A percentile compares a stretch with the other conserved stretches of the same genome.
These are phyloP conservation scores for Pituophis catenifer DNA, from an alignment of 2,113 vertebrate species.

Conservation along the genomic window DNA sequence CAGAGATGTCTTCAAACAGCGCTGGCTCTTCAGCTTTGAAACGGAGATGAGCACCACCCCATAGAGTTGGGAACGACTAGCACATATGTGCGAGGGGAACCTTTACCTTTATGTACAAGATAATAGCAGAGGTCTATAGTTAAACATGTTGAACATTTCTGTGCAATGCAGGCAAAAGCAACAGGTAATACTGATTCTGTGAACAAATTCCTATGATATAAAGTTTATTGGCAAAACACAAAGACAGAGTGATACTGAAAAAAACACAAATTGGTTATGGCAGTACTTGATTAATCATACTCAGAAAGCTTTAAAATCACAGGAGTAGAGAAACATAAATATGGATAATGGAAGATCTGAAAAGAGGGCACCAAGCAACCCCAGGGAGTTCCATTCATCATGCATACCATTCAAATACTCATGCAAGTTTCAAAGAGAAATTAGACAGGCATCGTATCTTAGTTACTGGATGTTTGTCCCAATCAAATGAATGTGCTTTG, in stretches of 20 bases:
- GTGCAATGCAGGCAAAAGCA: not conserved
- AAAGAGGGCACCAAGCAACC: not conserved
- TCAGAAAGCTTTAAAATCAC: not conserved
- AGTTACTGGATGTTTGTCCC: not conserved
- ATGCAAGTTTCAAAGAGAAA: not conserved
- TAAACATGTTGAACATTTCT: not conserved
- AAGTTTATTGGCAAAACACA: constrained; percentile 1
- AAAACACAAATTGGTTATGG: not conserved
- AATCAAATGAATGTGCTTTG: not conserved
- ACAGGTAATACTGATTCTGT: not conserved
- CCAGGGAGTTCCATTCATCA: not conserved
- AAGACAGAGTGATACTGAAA: not conserved
- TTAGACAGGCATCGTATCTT: not conserved
- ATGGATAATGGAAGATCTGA: not conserved
- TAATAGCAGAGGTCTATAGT: not conserved
- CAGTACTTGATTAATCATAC: not conserved
- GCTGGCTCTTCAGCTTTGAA: too few relatives aligned
- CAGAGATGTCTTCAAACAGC: fast-evolving
- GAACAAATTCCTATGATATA: not conserved
- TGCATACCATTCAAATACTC: not conserved
- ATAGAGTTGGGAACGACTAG: too few relatives aligned
- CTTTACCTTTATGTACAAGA: not conserved
- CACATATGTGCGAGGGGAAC: too few relatives aligned
- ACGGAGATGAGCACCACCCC: too few relatives aligned
- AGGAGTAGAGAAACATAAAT: not conserved